These are phyloP conservation scores for Bradysia coprophila DNA, from an alignment of 1,140 invertebrate genomes.

Conservation along the genomic window DNA sequence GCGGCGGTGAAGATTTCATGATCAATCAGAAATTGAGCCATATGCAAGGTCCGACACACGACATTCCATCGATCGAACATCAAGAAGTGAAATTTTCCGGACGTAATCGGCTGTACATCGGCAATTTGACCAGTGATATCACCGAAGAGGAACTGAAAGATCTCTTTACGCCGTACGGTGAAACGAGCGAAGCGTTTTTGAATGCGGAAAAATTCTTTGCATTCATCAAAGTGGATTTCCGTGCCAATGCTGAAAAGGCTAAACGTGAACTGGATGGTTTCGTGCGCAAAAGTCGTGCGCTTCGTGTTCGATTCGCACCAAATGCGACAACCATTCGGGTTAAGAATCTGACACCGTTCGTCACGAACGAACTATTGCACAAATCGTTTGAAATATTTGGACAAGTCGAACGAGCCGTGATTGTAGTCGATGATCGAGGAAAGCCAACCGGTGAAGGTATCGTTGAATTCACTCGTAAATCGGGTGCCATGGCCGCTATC, in stretches of 20 bases:
- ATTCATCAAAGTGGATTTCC: conserved; percentile 90
- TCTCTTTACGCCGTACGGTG: conserved; percentile 68
- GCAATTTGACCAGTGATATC: conserved; percentile 76
- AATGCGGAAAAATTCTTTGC: conserved; percentile 95
- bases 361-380: conserved; percentile 91
- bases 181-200: conserved; percentile 80
- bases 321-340: conserved; percentile 83
- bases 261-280: conserved; percentile 85
- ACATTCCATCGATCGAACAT: conserved; percentile 47
- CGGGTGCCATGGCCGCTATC: conserved; percentile 66
- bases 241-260: conserved; percentile 91
- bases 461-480: conserved; percentile 88
- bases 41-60: conserved; percentile 48
- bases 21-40: conserved; percentile 47
- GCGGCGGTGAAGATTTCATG: conserved; percentile 34
- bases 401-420: conserved; percentile 79
- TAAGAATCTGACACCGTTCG: conserved; percentile 80
- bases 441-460: conserved; percentile 89
- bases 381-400: conserved; percentile 87
- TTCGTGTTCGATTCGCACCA: conserved; percentile 90
- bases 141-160: conserved; percentile 74
- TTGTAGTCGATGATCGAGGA: conserved; percentile 90
- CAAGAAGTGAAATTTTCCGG: conserved; percentile 74
- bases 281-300: conserved; percentile 60
- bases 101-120: conserved; percentile 83